Evolutionary conservation across 2,797 vertebrate species (phyloP), one percentile per base, ranked within the genome.

Genomic region (Cryptoprocta ferox): DNA sequence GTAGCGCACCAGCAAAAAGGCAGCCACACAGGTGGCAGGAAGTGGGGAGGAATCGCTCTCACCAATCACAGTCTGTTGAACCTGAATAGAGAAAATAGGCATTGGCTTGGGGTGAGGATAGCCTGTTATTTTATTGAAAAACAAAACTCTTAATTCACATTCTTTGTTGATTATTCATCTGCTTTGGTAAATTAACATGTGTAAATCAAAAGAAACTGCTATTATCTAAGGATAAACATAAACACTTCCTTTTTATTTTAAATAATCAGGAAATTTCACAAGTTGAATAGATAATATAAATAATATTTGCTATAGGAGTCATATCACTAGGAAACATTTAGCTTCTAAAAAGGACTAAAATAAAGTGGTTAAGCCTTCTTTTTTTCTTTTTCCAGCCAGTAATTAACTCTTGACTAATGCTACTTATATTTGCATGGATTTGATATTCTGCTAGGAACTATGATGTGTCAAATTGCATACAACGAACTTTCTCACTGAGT

Each of bases 371-470:
- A 48, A 16, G 26, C 10, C 70, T 53, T 50, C 3, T 48, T 28
- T 42, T 65, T 73, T 56, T 56, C 19, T 1, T 59, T 4, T 59
- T 53, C 19, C 9, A 19, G 0, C 19, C 56, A 0, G 8, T 8
- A 78, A 92, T 87, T 94, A 42, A 76, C 12, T 83, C 24, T 76
- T 61, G 26, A 65, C 18, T 90, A 70, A 95, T 26, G 50, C 28
- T 93, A 11, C 18, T 65, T 56, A 65, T n/a, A 32, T 90, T 39
- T 78, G 42, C 7, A 42, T 78, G 32, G 53, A 78, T 50, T 82
- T 90, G 13, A 89, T 53, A 92, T 87, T 11, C 61, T 59, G 35
- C 32, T 65, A 76, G 26, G 3, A 75, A 92, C 9, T 76, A 0
- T 70, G 59, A 94, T 83, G 26, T 81, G 15, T 61, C 39, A 89